phyloP scores from a whole-genome alignment of 2,113 vertebrate genomes.

The Mesembrinibis cayennensis region DNA sequence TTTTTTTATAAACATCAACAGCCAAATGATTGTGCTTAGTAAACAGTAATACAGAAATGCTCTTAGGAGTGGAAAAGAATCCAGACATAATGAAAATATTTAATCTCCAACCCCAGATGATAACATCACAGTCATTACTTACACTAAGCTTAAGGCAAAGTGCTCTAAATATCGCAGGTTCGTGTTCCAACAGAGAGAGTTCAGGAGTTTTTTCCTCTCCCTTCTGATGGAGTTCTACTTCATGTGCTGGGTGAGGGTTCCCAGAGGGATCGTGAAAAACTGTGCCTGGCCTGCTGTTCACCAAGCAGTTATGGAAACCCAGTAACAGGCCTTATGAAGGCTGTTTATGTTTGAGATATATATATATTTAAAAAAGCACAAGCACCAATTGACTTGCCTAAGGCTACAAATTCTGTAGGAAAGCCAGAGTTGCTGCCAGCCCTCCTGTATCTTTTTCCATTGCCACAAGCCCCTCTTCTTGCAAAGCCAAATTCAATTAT shows the following conservation, averaged over 20 bases:
- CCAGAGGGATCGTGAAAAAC: background rate
- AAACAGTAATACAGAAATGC: background rate
- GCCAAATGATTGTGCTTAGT: background rate
- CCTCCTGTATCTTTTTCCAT: background rate
- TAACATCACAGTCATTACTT: background rate
- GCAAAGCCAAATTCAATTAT: background rate
- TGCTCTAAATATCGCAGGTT: background rate
- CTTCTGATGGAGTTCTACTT: background rate
- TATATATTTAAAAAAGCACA: background rate
- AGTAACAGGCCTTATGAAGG: background rate
- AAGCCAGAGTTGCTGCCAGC: background rate
- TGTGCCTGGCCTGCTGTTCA: background rate
- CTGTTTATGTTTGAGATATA: background rate
- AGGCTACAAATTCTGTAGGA: background rate
- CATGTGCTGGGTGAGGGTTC: background rate
- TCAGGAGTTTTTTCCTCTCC: background rate
- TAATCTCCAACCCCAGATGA: background rate
- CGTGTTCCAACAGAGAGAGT: background rate
- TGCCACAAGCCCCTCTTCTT: background rate
- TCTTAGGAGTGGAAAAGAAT: background rate
- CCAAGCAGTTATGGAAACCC: background rate
- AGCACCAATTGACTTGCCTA: background rate
- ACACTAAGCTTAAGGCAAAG: background rate
- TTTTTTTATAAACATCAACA: background rate
- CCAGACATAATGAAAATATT: slow-evolving; percentile 11